Base-by-base conservation (phyloP, 2,888 invertebrate species). In the Sycophila texana region DNA sequence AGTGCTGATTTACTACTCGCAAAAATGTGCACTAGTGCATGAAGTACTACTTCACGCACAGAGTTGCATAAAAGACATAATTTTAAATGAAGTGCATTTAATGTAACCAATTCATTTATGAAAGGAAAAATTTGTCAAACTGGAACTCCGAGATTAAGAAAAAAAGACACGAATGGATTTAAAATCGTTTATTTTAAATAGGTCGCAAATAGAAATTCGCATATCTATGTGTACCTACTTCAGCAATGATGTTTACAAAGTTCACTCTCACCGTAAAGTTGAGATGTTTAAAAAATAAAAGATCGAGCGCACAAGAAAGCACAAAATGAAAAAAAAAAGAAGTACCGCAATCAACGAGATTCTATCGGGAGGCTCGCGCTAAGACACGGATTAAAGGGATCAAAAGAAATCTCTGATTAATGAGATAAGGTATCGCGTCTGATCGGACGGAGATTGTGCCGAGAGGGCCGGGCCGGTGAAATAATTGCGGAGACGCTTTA, bases 341-440 rank as follows among this genome's bases (percentile, higher is more conserved):
- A 60, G 60, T 53, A 13, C 22, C n/a, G 39, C 30, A 66, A 74
- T 70, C 70, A 66, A 20, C 70, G 39, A 63, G n/a, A 22, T 3
- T 53, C 20, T 67, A 67, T 68, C 55, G 61, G 55, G 30, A 61
- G 61, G 22, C 49, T 49, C 65, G 71, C 66, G 61, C 22, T 20
- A 71, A 74, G 80, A 65, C 74, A 18, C 16, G 66, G 71, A 77
- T 77, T 75, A 77, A 74, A 73, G 74, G 58, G 77, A 81, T 81
- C 77, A 81, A 77, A 81, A 81, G 74, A 77, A 39, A 61, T 67
- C 74, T 67, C 74, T 63, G 81, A 81, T 77, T 81, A 81, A 77
- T 81, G 83, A 81, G 77, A 80, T 79, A 74, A 80, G 67, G 77
- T 79, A 74, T 72, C 72, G 72, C 55, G 61, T 70, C 66, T 65